Percentiles rank a stretch among this genome's conserved stretches.
These are phyloP conservation scores for Holothuria glaberrima DNA, from an alignment of 35 echinoderm and acorn worm species.

Conservation along the genomic window DNA sequence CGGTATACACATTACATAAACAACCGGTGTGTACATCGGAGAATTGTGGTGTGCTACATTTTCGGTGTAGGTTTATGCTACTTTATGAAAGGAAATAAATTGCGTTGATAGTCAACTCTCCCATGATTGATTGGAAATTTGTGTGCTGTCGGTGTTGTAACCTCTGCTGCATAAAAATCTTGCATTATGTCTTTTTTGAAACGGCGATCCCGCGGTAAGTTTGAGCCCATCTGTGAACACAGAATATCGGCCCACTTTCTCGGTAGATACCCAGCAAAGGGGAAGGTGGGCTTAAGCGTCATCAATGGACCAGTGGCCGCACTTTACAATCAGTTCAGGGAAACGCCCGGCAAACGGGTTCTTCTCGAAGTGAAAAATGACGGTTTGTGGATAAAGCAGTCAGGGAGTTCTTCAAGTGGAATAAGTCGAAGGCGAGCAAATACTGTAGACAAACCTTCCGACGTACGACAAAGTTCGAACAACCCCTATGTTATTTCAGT, in stretches of 20 bases:
- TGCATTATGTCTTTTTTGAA: constrained; percentile 34
- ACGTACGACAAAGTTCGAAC: background rate
- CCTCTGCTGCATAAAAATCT: background rate
- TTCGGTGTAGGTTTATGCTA: background rate
- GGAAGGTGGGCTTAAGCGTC: constrained; percentile 41
- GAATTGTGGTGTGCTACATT: too few relatives aligned
- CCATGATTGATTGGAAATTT: background rate
- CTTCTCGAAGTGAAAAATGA: constrained; percentile 48
- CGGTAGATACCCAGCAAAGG: constrained; percentile 51
- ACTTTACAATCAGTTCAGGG: constrained; percentile 45
- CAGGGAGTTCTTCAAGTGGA: background rate
- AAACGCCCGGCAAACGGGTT: constrained; percentile 17
- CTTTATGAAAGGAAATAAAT: background rate
- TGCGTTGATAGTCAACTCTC: background rate
- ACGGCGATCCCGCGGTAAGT: constrained; percentile 16
- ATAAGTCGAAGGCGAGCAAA: background rate
- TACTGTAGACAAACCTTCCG: background rate
- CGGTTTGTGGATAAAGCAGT: constrained; percentile 37
- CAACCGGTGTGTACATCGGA: too few relatives aligned
- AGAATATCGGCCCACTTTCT: constrained; percentile 35
- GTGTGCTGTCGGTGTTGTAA: background rate
- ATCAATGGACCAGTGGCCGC: constrained; percentile 36
- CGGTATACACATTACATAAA: too few relatives aligned
- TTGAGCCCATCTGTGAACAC: constrained; percentile 34
- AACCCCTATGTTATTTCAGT: constrained; percentile 37